Base-by-base conservation (phyloP, 2,797 vertebrate genomes). In the Macropus fuliginosus region DNA sequence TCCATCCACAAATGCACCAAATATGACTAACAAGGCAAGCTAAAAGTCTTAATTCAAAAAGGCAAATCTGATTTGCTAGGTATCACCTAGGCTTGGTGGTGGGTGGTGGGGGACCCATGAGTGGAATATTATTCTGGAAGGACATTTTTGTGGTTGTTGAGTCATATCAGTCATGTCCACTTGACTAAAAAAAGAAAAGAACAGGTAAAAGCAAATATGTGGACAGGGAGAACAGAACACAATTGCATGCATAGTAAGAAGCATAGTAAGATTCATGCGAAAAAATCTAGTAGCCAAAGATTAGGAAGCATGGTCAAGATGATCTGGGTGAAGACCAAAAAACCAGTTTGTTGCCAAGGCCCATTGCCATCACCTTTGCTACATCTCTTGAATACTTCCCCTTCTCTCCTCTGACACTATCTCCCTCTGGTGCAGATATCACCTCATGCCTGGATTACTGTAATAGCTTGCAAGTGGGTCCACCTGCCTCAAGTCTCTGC, bases 51-150 rank as follows among this genome's bases (percentile, higher is more conserved):
- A 21, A 87, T 27, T 27, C 40, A 46, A 46, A 29, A 18, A 27
- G 21, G 40, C 21, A 46, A 40, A 46, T 27, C 24, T 10, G 74
- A 46, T 81, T 46, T 46, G 2, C 10, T 24, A 46, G 40, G 13
- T 46, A 21, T 46, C 40, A 50, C n/a, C 3, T 18, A 46, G 18
- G n/a, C 18, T 46, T 40, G 18, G 5, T 81, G n/a, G 34, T 3
- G 5, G 18, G 2, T 21, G n/a, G 13, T 0, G 1, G n/a, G 66
- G 2, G n/a, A 34, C 4, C 14, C 66, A 40, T 0, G 16, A 40
- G 66, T 74, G n/a, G 31, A 34, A 34, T 62, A 4, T 34, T 31
- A 14, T 14, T 66, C 59, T 18, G 2, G 13, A 66, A 66, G 62
- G 74, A 27, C 74, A 87, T 50, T 74, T 74, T 74, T 40, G 14